Conservation (phyloP, 2,888 invertebrate species). For the Volucella bombylans region DNA sequence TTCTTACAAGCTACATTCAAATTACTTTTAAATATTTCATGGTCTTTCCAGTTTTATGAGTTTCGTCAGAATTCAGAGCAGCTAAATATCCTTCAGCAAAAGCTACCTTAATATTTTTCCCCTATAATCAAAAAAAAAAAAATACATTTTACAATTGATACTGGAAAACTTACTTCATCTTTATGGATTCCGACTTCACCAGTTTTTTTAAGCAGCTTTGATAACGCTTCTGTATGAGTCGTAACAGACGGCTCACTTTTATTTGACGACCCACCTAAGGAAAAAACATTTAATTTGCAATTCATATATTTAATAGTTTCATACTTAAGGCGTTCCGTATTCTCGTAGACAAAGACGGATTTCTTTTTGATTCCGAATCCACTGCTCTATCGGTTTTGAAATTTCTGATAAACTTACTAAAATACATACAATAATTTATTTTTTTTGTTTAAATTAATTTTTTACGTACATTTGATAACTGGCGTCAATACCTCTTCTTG, state of each 20-base stretch:
- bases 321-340: constrained; percentile 84
- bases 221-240: constrained; percentile 78
- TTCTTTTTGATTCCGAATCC: constrained; percentile 87
- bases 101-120: constrained; percentile 91
- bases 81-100: constrained; percentile 96
- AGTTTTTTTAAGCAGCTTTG: constrained; percentile 77
- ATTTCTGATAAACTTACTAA: constrained; percentile 83
- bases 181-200: constrained; percentile 74
- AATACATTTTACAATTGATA: neutral
- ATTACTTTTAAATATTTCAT: constrained; percentile 83
- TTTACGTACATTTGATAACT: constrained; percentile 76
- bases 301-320: neutral
- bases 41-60: constrained; percentile 83
- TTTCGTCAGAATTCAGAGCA: constrained; percentile 84
- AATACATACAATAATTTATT: constrained; percentile 2
- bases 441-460: neutral
- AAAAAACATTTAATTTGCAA: neutral
- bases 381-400: constrained; percentile 92
- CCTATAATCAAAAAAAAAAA: constrained; percentile 82
- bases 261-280: constrained; percentile 75
- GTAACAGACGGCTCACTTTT: constrained; percentile 76
- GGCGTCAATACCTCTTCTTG: constrained; percentile 69
- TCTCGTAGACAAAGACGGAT: constrained; percentile 87
- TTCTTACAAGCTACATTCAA: neutral
- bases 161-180: constrained; percentile 75